Percentiles rank a stretch among this genome's conserved stretches.
Evolutionary conservation across 2,797 vertebrate genomes (phyloP).

Genomic region (Chrysocyon brachyurus): DNA sequence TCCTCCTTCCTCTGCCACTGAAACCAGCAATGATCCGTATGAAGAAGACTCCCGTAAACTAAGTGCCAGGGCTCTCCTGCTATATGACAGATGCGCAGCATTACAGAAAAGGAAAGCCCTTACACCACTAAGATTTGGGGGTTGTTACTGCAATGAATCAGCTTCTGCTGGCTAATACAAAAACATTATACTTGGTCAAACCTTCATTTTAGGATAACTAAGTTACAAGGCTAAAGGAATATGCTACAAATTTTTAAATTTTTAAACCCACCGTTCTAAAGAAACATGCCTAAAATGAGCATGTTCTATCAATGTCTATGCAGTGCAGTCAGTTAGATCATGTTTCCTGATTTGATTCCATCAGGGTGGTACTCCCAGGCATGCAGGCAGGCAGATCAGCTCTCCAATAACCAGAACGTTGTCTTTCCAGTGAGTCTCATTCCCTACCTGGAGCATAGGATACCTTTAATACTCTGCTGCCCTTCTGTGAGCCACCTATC

Average conservation of each 20-base stretch:
- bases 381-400: neutral
- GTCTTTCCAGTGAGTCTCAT: neutral
- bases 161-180: neutral
- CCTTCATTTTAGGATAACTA: neutral
- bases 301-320: neutral
- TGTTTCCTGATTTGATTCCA: neutral
- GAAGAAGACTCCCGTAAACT: neutral
- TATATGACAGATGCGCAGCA: neutral
- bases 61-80: neutral
- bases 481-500: neutral
- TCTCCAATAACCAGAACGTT: neutral
- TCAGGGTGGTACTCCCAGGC: neutral
- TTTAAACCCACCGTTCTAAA: neutral
- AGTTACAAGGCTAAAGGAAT: neutral
- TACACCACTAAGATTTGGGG: neutral
- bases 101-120: neutral
- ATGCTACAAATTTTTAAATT: neutral
- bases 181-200: neutral
- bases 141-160: neutral
- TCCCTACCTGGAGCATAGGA: neutral
- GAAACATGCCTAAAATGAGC: neutral
- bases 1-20: neutral
- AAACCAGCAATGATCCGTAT: neutral
- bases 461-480: neutral
- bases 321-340: neutral